Base-by-base conservation (phyloP, 2,113 vertebrate genomes). In the Seriola dumerili region DNA sequence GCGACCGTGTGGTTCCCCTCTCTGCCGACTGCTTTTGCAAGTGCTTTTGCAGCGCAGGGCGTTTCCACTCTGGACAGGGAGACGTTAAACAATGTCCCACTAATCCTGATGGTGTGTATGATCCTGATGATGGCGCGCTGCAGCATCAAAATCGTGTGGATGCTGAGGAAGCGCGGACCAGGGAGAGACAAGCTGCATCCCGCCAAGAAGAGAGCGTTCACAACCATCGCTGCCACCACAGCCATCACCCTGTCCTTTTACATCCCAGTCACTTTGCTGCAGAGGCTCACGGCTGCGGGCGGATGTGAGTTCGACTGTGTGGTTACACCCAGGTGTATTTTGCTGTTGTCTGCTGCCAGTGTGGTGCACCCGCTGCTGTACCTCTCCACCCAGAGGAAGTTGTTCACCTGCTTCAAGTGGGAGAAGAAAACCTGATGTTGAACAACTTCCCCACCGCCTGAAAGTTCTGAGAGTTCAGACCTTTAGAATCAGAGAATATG, bases 331-430 rank as follows among this genome's bases (percentile, higher is more conserved):
- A 0, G 2, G 0, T 73, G 54, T 17, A 0, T 89, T 0, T 0
- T 59, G 0, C 3, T 91, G 2, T 2, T 90, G 72, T 89, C 84
- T 11, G 0, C 5, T 4, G 84, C 84, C 0, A 78, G 89, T 50
- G 25, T 93, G 0, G 88, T 82, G 13, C 85, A 92, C n/a, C 87
- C 89, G 0, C 0, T 90, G 52, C 66, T 82, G 40, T 88, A 89
- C 38, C 76, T 91, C 61, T 80, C 7, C 44, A 72, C 71, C 9
- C 76, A 88, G 1, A 46, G 57, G 8, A 70, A 65, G 50, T 1
- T 86, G 21, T 8, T 7, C 5, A 1, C 6, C 62, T 84, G 73
- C 59, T 19, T 23, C 0, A 76, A 65, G 29, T 1, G 34, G 55
- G 5, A 38, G 19, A 80, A 44, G 5, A 85, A 83, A 62, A 42